Percentiles rank a stretch among this genome's conserved stretches.
These are phyloP conservation scores for Mimas tiliae DNA, from an alignment of 2,888 invertebrate genomes.

Conservation along the genomic window DNA sequence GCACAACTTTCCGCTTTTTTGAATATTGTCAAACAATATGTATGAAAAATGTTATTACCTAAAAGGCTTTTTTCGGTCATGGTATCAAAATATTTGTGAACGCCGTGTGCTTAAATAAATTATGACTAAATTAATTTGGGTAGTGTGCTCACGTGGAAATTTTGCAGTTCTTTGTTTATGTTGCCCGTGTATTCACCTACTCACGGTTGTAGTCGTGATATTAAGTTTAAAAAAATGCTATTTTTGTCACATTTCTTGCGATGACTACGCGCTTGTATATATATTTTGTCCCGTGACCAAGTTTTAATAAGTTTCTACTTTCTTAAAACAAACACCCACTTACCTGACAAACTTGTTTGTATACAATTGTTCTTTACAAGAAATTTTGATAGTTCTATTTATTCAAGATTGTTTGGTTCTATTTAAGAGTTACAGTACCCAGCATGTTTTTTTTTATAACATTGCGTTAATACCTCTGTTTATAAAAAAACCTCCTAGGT, in stretches of 20 bases:
- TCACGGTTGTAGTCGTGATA: not conserved
- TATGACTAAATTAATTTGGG: constrained; percentile 14
- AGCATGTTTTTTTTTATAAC: too few relatives aligned
- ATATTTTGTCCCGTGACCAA: not conserved
- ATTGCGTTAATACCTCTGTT: too few relatives aligned
- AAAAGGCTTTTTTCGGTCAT: not conserved
- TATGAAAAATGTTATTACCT: not conserved
- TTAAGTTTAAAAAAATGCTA: not conserved
- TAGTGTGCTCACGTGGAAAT: not conserved
- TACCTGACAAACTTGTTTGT: constrained; percentile 1
- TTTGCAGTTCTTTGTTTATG: not conserved
- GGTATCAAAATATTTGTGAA: not conserved
- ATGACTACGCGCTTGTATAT: not conserved
- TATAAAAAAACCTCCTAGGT: too few relatives aligned
- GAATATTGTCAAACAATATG: not conserved
- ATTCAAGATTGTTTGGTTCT: too few relatives aligned
- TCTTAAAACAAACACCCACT: not conserved
- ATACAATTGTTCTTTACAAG: not conserved
- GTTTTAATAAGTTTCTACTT: not conserved
- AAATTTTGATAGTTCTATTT: not conserved
- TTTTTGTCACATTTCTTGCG: not conserved
- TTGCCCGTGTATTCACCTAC: not conserved
- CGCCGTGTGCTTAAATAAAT: constrained; percentile 18
- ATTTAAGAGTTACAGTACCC: too few relatives aligned
- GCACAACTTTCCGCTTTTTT: not conserved